Percentiles rank a stretch among this genome's conserved stretches.
phyloP scores from a whole-genome alignment of 1,140 invertebrate genomes.

The Zophobas atratus region DNA sequence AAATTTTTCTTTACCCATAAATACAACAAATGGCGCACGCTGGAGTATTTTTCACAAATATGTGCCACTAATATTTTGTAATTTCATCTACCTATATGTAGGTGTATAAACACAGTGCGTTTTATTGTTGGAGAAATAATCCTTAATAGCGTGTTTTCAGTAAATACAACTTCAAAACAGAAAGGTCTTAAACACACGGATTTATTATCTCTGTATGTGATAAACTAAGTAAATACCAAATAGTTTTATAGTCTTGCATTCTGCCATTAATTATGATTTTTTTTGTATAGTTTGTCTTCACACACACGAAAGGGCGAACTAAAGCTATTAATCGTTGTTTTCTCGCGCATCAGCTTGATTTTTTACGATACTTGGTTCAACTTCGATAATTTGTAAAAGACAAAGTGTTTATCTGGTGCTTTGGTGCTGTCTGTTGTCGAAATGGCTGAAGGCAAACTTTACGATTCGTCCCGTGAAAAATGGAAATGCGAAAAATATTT shows the following conservation, averaged over 20 bases:
- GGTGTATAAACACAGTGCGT: too few relatives aligned
- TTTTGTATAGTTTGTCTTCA: slow-evolving; percentile 1
- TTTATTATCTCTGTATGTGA: too few relatives aligned
- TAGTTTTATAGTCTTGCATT: slow-evolving; percentile 1
- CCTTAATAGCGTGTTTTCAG: too few relatives aligned
- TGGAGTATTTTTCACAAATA: too few relatives aligned
- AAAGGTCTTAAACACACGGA: background rate
- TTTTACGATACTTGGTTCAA: slow-evolving; percentile 35
- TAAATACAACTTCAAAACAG: too few relatives aligned
- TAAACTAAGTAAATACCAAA: background rate
- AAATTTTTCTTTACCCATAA: too few relatives aligned
- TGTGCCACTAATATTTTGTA: too few relatives aligned
- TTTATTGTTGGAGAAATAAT: too few relatives aligned
- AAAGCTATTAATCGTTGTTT: slow-evolving; percentile 36
- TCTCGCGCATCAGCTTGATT: slow-evolving; percentile 28
- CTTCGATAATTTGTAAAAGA: slow-evolving; percentile 33
- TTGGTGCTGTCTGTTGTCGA: background rate
- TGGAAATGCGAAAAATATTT: background rate
- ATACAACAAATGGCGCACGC: too few relatives aligned
- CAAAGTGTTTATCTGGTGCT: slow-evolving; percentile 14
- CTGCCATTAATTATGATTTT: slow-evolving; percentile 33
- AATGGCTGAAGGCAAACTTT: background rate
- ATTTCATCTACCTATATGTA: too few relatives aligned
- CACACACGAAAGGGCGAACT: slow-evolving; percentile 9
- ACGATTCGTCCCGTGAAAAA: background rate